Conservation (phyloP, 30 jellyfish, hydroid and myxozoan species). For the Euphysa ruthae region DNA sequence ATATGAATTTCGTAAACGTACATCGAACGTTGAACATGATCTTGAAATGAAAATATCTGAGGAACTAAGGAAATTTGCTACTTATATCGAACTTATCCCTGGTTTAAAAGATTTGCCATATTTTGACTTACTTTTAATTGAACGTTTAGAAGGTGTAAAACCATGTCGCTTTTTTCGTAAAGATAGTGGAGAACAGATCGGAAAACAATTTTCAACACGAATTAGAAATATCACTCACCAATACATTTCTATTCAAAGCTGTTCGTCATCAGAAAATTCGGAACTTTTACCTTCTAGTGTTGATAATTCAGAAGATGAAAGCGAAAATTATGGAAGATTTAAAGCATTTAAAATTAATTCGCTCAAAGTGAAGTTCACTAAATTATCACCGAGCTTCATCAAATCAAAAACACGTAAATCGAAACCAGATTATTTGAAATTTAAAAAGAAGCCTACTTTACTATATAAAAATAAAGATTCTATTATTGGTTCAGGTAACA, state of each 20-base stretch:
- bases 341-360: no score
- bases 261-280: neutral
- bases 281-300: neutral
- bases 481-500: no score
- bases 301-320: no score
- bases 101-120: constrained; percentile 55
- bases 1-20: no score
- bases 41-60: neutral
- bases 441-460: no score
- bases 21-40: neutral
- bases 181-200: neutral
- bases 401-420: no score
- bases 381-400: no score
- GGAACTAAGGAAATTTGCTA: constrained; percentile 22
- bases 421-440: no score
- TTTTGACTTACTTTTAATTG: constrained; percentile 65
- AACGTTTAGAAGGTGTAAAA: constrained; percentile 51
- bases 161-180: constrained; percentile 4
- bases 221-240: neutral
- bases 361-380: no score
- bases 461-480: no score
- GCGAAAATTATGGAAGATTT: no score
- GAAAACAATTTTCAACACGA: neutral
- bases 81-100: constrained; percentile 70
- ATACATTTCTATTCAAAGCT: neutral